Percentiles rank a stretch among this genome's conserved stretches.
These are phyloP conservation scores for Himalopsyche japonica DNA, from an alignment of 2,888 invertebrate genomes.

Conservation along the genomic window DNA sequence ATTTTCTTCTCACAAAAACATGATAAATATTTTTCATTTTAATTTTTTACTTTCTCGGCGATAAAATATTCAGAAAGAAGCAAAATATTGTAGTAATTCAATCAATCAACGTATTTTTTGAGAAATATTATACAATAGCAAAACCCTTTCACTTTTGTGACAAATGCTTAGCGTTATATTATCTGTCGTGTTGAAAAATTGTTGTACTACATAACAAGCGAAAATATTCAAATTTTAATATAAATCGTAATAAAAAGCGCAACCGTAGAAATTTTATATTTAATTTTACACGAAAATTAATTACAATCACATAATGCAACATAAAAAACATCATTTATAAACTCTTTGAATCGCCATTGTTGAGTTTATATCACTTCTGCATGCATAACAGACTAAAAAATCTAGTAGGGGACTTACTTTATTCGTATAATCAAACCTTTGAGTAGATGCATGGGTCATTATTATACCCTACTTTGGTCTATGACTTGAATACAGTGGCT, in stretches of 20 bases:
- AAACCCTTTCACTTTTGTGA: background rate
- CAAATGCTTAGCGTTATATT: background rate
- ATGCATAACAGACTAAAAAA: background rate
- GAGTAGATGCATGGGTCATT: background rate
- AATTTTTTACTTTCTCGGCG: too few species aligned
- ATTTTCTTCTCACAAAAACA: too few species aligned
- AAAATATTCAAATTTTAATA: background rate
- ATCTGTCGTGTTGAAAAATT: background rate
- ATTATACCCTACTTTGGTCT: background rate
- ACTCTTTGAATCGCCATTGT: background rate
- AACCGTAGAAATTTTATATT: background rate
- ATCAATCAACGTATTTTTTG: too few species aligned
- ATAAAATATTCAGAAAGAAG: too few species aligned
- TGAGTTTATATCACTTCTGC: background rate
- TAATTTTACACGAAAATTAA: background rate
- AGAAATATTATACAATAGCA: too few species aligned
- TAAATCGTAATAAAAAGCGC: background rate
- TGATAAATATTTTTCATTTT: too few species aligned
- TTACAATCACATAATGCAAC: background rate
- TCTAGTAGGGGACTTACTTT: background rate
- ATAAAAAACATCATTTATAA: background rate
- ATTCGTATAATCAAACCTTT: background rate
- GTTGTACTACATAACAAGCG: background rate
- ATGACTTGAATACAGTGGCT: background rate
- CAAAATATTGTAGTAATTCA: too few species aligned